Evolutionary conservation across 2,113 vertebrate genomes (phyloP).

Genomic region (Circaetus gallicus): DNA sequence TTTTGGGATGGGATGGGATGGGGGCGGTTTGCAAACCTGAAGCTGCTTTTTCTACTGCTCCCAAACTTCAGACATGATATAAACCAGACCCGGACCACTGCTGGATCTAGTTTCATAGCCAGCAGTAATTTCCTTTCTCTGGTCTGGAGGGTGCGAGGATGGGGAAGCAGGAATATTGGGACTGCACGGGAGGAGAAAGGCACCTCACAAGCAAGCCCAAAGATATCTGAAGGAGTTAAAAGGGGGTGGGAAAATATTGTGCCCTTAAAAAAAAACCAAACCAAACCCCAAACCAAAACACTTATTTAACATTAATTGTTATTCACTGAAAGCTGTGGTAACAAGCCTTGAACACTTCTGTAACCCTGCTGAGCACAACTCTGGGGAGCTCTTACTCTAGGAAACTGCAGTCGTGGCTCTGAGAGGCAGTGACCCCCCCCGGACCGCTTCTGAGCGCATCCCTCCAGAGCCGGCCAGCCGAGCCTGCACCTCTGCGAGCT

Average conservation of each 20-base stretch:
- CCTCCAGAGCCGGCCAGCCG: background rate
- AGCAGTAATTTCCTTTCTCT: background rate
- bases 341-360: background rate
- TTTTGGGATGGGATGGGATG: background rate
- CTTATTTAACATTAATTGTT: background rate
- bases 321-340: background rate
- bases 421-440: background rate
- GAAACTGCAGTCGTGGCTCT: background rate
- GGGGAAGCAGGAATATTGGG: background rate
- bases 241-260: background rate
- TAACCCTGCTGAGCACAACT: background rate
- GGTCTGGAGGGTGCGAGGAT: background rate
- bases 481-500: background rate
- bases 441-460: background rate
- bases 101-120: background rate
- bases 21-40: background rate
- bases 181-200: background rate
- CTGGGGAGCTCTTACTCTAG: background rate
- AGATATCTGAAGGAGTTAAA: background rate
- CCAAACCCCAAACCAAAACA: fast-evolving
- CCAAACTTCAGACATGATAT: background rate
- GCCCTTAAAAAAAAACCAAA: background rate
- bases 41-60: background rate
- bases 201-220: background rate
- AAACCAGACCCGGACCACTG: background rate